Conservation (phyloP, 2,113 vertebrate genomes). For the Callionymus lyra region DNA sequence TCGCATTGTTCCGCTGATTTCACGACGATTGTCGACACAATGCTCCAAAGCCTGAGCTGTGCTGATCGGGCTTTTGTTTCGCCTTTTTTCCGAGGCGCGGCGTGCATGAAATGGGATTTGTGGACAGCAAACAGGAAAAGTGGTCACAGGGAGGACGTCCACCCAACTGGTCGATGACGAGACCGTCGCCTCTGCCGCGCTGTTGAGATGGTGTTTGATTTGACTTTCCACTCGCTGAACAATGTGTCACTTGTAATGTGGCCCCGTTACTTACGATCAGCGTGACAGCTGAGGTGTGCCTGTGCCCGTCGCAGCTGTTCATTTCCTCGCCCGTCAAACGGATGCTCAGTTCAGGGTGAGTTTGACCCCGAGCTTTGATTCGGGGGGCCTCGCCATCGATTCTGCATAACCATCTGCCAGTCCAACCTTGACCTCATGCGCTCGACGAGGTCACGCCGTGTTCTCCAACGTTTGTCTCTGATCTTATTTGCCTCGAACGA, state of each 20-base stretch:
- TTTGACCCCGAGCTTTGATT: slow-evolving; percentile 20
- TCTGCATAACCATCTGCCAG: slow-evolving; percentile 14
- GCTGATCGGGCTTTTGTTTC: slow-evolving; percentile 51
- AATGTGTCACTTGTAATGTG: slow-evolving; percentile 41
- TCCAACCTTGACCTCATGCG: slow-evolving; percentile 31
- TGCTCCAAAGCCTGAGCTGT: slow-evolving; percentile 35
- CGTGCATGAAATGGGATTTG: slow-evolving; percentile 57
- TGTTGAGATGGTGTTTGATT: slow-evolving; percentile 44
- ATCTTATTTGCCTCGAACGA: slow-evolving; percentile 5
- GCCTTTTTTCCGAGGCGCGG: slow-evolving; percentile 22
- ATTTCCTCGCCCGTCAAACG: slow-evolving; percentile 13
- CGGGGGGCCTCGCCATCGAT: slow-evolving; percentile 26
- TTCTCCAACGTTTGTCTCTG: slow-evolving; percentile 2
- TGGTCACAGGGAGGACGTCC: slow-evolving; percentile 41
- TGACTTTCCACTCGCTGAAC: slow-evolving; percentile 48
- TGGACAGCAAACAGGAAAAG: slow-evolving; percentile 25
- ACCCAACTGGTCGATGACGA: slow-evolving; percentile 20
- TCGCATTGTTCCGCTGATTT: slow-evolving; percentile 44
- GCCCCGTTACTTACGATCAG: slow-evolving; percentile 7
- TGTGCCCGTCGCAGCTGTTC: slow-evolving; percentile 12
- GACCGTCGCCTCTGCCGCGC: slow-evolving; percentile 31
- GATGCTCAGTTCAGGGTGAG: slow-evolving; percentile 10
- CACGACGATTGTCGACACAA: slow-evolving; percentile 38
- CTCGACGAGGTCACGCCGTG: slow-evolving; percentile 5
- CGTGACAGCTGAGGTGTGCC: slow-evolving; percentile 38